Evolutionary conservation across 2,888 invertebrate genomes (phyloP), one percentile per base, ranked within the genome.

Genomic region (Choristoneura rosaceana): DNA sequence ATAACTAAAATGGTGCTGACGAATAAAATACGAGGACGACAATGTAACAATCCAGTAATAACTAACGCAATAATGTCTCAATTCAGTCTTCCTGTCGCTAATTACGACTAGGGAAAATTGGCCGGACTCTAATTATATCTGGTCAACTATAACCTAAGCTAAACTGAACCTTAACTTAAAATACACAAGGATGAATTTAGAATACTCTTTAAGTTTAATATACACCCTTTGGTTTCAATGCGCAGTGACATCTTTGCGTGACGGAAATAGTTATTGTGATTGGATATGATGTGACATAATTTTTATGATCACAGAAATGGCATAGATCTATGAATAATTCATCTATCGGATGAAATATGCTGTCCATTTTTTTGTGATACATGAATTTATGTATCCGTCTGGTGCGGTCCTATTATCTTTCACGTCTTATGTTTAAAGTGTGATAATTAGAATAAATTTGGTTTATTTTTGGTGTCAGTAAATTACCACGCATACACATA

Each of bases 71-170:
- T 69, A 73, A 71, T 78, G 74, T 78, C 77, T 78, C 75, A 78
- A 79, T 79, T 76, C 74, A 66, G 71, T 60, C 77, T 77, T 78
- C 76, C 79, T 77, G 77, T 65, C 73, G 41, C 64, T 76, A 74
- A 75, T 76, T 73, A 75, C 71, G 41, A 74, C 76, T 73, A 75
- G 70, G 41, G 52, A 55, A 55, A 55, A 66, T 66, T 66, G 60
- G 63, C 69, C 41, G 33, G 69, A 8, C 34, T n/a, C 58, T 73
- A 73, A 73, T 69, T 69, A 50, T 25, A 17, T 55, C 55, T 55
- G 25, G 12, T 55, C 55, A 55, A 55, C 55, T 55, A 55, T 7
- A 15, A 17, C 8, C 50, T 5, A 17, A 52, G 7, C 12, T 12
- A 55, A 17, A 55, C 4, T 55, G 25, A 55, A 55, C 55, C 55